Evolutionary conservation across 2,113 vertebrate genomes (phyloP).

Genomic region (Amblyopsis rosae): DNA sequence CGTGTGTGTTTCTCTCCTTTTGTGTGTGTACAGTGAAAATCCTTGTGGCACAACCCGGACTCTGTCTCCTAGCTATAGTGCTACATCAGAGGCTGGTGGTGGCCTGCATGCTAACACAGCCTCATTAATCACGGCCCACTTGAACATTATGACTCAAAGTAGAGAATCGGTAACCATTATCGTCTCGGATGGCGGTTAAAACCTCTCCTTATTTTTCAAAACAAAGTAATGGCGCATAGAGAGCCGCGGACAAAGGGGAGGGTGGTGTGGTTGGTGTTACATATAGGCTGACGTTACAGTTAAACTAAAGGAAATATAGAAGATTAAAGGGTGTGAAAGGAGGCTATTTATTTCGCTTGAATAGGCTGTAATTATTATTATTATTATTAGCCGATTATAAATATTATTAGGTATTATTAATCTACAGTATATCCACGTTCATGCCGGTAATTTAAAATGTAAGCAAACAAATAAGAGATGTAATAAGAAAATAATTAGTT

Average conservation of each 20-base stretch:
- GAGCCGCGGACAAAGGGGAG: neutral
- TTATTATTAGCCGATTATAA: no score
- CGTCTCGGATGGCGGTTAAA: conserved; percentile 81
- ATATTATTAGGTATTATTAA: no score
- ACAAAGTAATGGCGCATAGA: conserved; percentile 68
- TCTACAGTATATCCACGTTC: conserved; percentile 29
- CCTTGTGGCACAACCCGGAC: no score
- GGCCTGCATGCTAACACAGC: conserved; percentile 59
- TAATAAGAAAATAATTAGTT: no score
- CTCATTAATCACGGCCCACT: conserved; percentile 89
- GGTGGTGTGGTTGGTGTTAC: no score
- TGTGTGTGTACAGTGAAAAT: neutral
- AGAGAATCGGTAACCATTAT: conserved; percentile 86
- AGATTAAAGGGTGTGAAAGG: neutral
- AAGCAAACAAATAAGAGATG: no score
- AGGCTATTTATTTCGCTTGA: neutral
- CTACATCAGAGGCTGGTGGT: conserved; percentile 51
- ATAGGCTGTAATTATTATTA: no score
- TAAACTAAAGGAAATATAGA: neutral
- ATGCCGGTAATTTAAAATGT: neutral
- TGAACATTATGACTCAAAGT: conserved; percentile 89
- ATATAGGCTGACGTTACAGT: no score
- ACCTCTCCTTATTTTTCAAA: conserved; percentile 81
- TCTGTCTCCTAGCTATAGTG: conserved; percentile 67
- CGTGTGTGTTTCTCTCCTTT: conserved; percentile 4